Base-by-base conservation (phyloP, 2,113 vertebrate genomes). In the Sterrhoptilus dennistouni region DNA sequence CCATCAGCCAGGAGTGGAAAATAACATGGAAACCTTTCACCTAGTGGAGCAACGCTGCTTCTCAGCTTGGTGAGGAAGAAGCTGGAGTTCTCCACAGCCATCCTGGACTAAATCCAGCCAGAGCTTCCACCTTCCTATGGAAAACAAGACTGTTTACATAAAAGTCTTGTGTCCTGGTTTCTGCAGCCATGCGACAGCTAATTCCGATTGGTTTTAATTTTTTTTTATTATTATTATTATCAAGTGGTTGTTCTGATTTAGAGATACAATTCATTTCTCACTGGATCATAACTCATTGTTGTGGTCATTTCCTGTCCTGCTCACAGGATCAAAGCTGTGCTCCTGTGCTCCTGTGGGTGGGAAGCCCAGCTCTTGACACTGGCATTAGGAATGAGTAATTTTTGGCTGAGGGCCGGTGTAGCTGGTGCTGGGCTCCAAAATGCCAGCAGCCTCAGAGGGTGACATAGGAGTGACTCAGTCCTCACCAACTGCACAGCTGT, bases 391-490 rank as follows among this genome's bases (percentile, higher is more conserved):
- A 83, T 27, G 36, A 87, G 74, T 18, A 36, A 64, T 56, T 64
- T 84, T 57, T 0, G 0, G 17, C 77, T 78, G 56, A 83, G 29
- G 54, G 54, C 17, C 10, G 6, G 18, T 17, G 14, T 15, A 31
- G 40, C 49, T 22, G 23, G 17, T 0, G 0, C 20, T 42, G 57
- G 31, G 18, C 52, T 89, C n/a, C 0, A 0, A 57, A 76, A 59
- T 1, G 1, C 33, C 1, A 0, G 29, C 56, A 63, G 54, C 29
- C 28, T 17, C 1, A 1, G 42, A 22, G 16, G 14, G 27, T n/a
- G 33, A 78, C 1, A 3, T 2, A 8, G 33, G 16, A 25, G 24
- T 31, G 77, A 60, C n/a, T 76, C 0, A 0, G 21, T n/a, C 45
- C 75, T 44, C 0, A 0, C 13, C 65, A 44, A 53, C 54, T 42